Evolutionary conservation across 53 echinoderm and acorn worm species (phyloP), one percentile per base, ranked within the genome.

Genomic region (Apostichopus leukothele): DNA sequence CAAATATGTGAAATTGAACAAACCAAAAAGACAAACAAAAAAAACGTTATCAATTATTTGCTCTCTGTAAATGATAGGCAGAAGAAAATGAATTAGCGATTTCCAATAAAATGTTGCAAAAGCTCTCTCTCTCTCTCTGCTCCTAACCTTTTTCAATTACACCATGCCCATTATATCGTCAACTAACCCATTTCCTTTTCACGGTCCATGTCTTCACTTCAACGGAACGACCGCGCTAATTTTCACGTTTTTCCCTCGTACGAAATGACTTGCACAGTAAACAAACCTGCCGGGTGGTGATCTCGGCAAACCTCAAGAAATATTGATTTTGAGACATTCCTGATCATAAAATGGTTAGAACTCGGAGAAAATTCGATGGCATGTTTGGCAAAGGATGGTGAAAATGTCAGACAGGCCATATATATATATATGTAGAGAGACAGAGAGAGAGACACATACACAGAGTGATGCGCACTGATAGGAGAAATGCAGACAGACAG

Each of bases 181-280:
- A 71, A 71, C 71, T 71, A 71, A 71, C 71, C 71, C 71, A 71
- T 71, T 71, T 71, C 71, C 71, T 71, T n/a, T 71, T 71, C 71
- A 71, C 20, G n/a, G 71, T 71, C n/a, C 71, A n/a, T 71, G 71
- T 71, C 71, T 13, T 71, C 71, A 71, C 71, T 71, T 71, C 71
- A 71, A 71, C 71, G 18, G 71, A 71, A 71, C 71, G 20, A 71
- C 71, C 20, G 18, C 71, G 71, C 71, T 71, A 71, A 71, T 71
- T 71, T 71, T 71, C 71, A 71, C 71, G 71, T 71, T 71, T 71
- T 71, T 18, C 71, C 71, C 71, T 71, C 71, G 20, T 71, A 71
- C 71, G 71, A 71, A 71, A 71, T 71, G 71, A 71, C 71, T 71
- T 71, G 71, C 71, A 71, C 20, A 19, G 71, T 71, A 71, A 71